Evolutionary conservation across 2,113 vertebrate genomes (phyloP), one percentile per base, ranked within the genome.

Genomic region (Sinocyclocheilus grahami): DNA sequence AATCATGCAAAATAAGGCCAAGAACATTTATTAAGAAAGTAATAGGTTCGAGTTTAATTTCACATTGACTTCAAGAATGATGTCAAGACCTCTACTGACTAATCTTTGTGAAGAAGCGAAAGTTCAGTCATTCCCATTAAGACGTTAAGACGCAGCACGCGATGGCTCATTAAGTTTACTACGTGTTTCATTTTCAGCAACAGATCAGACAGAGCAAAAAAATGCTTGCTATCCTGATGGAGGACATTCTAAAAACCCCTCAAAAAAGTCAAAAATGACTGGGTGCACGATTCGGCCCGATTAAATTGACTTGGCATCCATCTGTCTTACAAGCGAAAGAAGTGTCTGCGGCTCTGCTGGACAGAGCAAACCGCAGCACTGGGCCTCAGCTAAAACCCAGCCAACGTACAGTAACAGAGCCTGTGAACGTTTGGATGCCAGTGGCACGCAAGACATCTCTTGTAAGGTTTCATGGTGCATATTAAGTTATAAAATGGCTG

Each of bases 401-500:
- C 18, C 72, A 63, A 58, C 46, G 13, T 37, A 67, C 62, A 77
- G 46, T 53, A 77, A 77, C 12, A 76, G 2, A 18, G 63, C 39
- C 82, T 82, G 48, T 18, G 63, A 85, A 82, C 27, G 60, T 76
- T 67, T 53, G 82, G 58, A 72, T 46, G 83, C 65, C 86, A 89
- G 20, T 55, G 79, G 83, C 74, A 86, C 60, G 62, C 24, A 6
- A 82, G 62, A 62, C 65, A 84, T 82, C 62, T 78, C 78, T 86
- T 48, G 48, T 65, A 88, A 78, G 74, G 63, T 78, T 87, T 85
- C 83, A 81, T 55, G 82, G 83, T 88, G 79, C 86, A 83, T 87
- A 89, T 89, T 87, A 88, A 90, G 87, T 84, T 88, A 88, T 88
- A 89, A 89, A 89, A 88, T 76, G 84, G 53, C 86, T 87, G 84